Conservation (phyloP, 1,140 invertebrate genomes). For the Diplogasteroides magnus region DNA sequence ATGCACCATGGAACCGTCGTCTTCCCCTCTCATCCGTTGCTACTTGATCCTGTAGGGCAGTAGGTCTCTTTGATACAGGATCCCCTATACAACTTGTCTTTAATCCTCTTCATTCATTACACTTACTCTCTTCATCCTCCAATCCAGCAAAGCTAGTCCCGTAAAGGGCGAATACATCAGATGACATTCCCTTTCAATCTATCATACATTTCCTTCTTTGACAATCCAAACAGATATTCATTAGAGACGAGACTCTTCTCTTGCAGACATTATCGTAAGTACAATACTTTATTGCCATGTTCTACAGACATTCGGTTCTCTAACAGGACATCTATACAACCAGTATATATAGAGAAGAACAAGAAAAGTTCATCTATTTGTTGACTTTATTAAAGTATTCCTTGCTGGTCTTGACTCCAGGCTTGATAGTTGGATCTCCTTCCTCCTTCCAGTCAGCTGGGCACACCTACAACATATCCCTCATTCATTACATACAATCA, state of each 20-base stretch:
- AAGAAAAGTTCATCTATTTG: slow-evolving; percentile 21
- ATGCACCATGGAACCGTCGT: slow-evolving; percentile 92
- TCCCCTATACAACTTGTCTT: slow-evolving; percentile 15
- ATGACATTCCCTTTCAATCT: slow-evolving; percentile 17
- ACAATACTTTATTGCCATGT: no score
- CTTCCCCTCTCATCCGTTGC: slow-evolving; percentile 82
- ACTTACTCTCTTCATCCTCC: slow-evolving; percentile 47
- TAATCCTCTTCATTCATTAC: slow-evolving; percentile 13
- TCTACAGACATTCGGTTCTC: no score
- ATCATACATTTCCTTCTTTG: no score
- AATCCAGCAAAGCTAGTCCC: slow-evolving; percentile 52
- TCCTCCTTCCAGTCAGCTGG: slow-evolving; percentile 51
- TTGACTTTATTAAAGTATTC: slow-evolving; percentile 54
- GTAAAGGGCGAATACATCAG: slow-evolving; percentile 31
- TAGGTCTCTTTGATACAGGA: slow-evolving; percentile 67
- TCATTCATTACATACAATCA: slow-evolving; percentile 10
- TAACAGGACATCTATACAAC: neutral
- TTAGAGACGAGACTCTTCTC: no score
- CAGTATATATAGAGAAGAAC: neutral
- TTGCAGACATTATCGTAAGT: neutral
- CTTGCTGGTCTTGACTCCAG: slow-evolving; percentile 36
- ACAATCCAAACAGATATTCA: no score
- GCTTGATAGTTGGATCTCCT: slow-evolving; percentile 33
- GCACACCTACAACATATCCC: slow-evolving; percentile 41
- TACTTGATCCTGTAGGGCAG: slow-evolving; percentile 78